These are phyloP conservation scores for Mustela lutreola DNA, from an alignment of 2,113 vertebrate species.

Conservation along the genomic window DNA sequence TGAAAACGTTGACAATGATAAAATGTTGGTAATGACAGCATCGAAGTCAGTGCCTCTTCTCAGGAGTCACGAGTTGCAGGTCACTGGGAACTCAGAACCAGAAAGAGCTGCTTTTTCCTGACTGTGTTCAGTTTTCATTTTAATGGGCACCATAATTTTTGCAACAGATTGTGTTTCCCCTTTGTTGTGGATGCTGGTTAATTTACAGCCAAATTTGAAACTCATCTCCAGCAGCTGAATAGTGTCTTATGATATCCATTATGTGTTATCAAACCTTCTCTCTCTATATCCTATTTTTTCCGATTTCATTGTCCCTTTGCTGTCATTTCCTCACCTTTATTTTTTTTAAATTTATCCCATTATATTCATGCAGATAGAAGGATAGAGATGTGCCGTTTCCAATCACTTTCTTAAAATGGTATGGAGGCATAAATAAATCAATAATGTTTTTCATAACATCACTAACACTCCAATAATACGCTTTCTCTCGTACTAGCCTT, in stretches of 20 bases:
- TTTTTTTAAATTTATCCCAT: neutral
- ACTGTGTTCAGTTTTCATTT: conserved; percentile 56
- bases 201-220: conserved; percentile 50
- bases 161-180: conserved; percentile 21
- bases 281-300: conserved; percentile 42
- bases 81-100: neutral
- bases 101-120: neutral
- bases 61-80: neutral
- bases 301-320: conserved; percentile 55
- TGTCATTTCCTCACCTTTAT: conserved; percentile 56
- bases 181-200: conserved; percentile 60
- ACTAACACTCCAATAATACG: conserved; percentile 7
- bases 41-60: neutral
- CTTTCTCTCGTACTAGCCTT: neutral
- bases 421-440: conserved; percentile 66
- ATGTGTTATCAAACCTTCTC: conserved; percentile 50
- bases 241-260: conserved; percentile 61
- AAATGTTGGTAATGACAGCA: neutral
- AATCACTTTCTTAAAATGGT: conserved; percentile 59
- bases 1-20: neutral
- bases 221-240: neutral
- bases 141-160: conserved; percentile 18
- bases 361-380: neutral
- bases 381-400: conserved; percentile 7
- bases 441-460: conserved; percentile 63